Base-by-base conservation (phyloP, 2,888 invertebrate species). In the Cephus runcator region DNA sequence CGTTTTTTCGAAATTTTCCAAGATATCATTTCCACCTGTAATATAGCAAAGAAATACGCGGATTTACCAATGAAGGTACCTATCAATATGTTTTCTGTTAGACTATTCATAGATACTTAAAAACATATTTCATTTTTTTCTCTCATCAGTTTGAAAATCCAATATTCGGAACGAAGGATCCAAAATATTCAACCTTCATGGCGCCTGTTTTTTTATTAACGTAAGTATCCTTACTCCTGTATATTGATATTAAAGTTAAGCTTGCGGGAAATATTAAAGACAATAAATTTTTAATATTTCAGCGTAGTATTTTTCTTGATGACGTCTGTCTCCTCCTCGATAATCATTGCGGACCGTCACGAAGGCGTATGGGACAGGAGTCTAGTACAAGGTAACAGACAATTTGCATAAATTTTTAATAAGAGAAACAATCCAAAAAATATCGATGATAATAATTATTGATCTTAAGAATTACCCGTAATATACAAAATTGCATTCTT, bases 321-420 rank as follows among this genome's bases (percentile, higher is more conserved):
- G 0, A 95, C 97, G 0, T 94, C 97, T 69, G 94, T 97, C 88
- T 97, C 97, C 0, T 96, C 97, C 0, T 94, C 96, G 1, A 94
- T 96, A 34, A 95, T 97, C 88, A 96, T 97, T 81, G 93, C 95
- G 0, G 97, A 97, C 89, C 94, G 96, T 68, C 93, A 95, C 85
- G 97, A 97, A 89, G 97, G 98, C 6, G 94, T 98, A 81, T 95
- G 98, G 95, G 97, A 98, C 89, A 93, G 98, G 80, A 96, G 96
- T 78, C 93, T 97, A 0, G 96, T 97, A 11, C 96, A 98, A 81
- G 97, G 93, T 92, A 68, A 77, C 30, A 11, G 30, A 6, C 4
- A 15, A 15, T 40, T 40, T 40, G 15, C 40, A 40, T 15, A 15
- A 6, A 3, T 3, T 12, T 12, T 12, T 0, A 36, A 36, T 36